Evolutionary conservation across 1,140 invertebrate species (phyloP).

Genomic region (Aricia agestis): DNA sequence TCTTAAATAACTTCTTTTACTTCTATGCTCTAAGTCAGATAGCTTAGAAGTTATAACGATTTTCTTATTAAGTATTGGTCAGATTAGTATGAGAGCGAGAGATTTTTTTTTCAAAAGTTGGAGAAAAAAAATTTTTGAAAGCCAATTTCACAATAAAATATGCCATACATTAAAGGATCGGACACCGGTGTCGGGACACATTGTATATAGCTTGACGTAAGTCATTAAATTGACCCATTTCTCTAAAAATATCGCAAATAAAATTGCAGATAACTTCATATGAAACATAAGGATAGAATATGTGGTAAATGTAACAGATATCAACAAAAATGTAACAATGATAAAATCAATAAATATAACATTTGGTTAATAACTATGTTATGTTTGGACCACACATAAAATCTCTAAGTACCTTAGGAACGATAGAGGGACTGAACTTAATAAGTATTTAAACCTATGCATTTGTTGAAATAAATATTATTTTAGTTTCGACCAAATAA

Average conservation of each 20-base stretch:
- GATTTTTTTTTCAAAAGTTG: too few relatives aligned
- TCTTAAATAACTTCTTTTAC: too few relatives aligned
- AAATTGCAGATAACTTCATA: background rate
- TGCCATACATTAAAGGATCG: too few relatives aligned
- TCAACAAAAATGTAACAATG: conserved; percentile 7
- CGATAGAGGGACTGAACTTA: conserved; percentile 12
- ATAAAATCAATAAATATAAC: conserved; percentile 6
- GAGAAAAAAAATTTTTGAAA: too few relatives aligned
- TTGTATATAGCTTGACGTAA: background rate
- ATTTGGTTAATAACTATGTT: conserved; percentile 8
- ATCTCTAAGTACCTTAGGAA: conserved; percentile 16
- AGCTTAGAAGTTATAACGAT: too few relatives aligned
- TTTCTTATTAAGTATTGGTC: too few relatives aligned
- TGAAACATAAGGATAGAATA: background rate
- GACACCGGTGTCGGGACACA: too few relatives aligned
- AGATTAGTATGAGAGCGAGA: too few relatives aligned
- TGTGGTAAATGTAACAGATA: background rate
- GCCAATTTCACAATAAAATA: too few relatives aligned
- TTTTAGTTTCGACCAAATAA: background rate
- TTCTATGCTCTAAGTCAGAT: too few relatives aligned
- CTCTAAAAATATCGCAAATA: background rate
- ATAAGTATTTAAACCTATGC: background rate
- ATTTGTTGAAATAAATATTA: background rate
- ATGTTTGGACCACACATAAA: conserved; percentile 11
- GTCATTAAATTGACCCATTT: background rate